Percentiles rank a stretch among this genome's conserved stretches.
phyloP scores from a whole-genome alignment of 2,797 vertebrate genomes.

The Pachyuromys duprasi region DNA sequence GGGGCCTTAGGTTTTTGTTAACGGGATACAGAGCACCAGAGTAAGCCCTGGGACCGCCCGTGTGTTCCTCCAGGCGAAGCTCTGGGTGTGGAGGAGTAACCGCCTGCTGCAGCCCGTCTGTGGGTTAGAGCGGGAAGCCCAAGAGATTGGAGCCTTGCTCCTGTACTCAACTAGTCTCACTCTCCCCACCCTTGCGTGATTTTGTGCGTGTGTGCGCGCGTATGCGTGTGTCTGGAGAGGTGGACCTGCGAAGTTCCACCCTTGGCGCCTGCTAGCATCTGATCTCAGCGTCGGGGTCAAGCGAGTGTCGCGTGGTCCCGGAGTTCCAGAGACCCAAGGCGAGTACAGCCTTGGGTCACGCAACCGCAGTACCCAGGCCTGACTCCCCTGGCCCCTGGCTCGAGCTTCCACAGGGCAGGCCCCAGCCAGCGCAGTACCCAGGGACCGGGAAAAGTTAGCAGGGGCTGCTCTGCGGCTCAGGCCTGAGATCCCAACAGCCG shows the following conservation, averaged over 20 bases:
- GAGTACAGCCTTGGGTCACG: neutral
- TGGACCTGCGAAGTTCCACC: neutral
- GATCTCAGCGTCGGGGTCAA: slow-evolving; percentile 30
- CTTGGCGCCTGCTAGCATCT: slow-evolving; percentile 58
- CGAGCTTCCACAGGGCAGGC: neutral
- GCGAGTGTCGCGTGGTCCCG: neutral
- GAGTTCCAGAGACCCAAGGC: neutral
- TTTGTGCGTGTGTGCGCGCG: neutral
- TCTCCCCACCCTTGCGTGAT: neutral
- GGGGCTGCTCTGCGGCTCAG: slow-evolving; percentile 13
- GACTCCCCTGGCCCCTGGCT: neutral
- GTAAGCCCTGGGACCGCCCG: neutral
- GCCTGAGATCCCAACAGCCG: slow-evolving; percentile 81
- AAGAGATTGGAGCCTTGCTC: neutral
- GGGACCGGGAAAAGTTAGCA: slow-evolving; percentile 66
- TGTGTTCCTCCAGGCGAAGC: neutral
- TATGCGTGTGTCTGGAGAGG: neutral
- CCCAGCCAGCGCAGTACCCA: neutral
- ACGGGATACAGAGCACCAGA: neutral
- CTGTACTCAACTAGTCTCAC: neutral
- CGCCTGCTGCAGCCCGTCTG: neutral
- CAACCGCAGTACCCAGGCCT: neutral
- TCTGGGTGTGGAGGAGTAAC: neutral
- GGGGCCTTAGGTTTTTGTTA: neutral
- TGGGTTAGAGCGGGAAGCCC: neutral